Evolutionary conservation across 2,113 vertebrate genomes (phyloP), one percentile per base, ranked within the genome.

Genomic region (Parus major): DNA sequence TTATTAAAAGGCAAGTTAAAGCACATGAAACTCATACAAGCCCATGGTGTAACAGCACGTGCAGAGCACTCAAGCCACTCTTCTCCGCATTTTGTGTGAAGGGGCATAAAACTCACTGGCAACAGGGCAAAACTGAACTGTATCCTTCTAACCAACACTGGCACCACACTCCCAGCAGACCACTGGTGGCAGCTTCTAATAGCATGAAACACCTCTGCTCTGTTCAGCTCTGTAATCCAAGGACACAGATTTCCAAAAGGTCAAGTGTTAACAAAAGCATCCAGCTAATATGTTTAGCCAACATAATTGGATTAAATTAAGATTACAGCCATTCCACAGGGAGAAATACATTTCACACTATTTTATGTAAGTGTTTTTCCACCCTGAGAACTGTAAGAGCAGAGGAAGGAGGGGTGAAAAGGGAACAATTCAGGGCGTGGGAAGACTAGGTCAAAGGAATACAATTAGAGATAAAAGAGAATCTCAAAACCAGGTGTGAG

Each of bases 391-490:
- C 75, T 68, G 1, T 39, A 75, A 60, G 31, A 88, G 60, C 46
- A 88, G 63, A 94, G 90, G 93, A 94, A 92, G 60, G 82, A 90
- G 77, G 71, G 69, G n/a, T 68, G 44, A 94, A 90, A 78, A 93
- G 52, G 36, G 49, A 94, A 95, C 87, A 94, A 78, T 86, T 90
- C 76, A 92, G 80, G 76, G 95, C 17, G 53, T 95, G 93, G 88
- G 92, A 95, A 96, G 80, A 96, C 85, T 95, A 94, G 82, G 92
- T 57, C 77, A 95, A 93, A 95, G 94, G 90, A 60, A 60, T 95
- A 92, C 91, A 92, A 94, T 93, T 97, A 96, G 96, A 93, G 94
- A 94, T 95, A 93, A 96, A 96, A 96, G 90, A 49, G 88, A 96
- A 94, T 83, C 91, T 95, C 92, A 92, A 93, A 96, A 92, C 91